Conservation (phyloP, 2,797 vertebrate genomes). For the Rhinichthys osculus region DNA sequence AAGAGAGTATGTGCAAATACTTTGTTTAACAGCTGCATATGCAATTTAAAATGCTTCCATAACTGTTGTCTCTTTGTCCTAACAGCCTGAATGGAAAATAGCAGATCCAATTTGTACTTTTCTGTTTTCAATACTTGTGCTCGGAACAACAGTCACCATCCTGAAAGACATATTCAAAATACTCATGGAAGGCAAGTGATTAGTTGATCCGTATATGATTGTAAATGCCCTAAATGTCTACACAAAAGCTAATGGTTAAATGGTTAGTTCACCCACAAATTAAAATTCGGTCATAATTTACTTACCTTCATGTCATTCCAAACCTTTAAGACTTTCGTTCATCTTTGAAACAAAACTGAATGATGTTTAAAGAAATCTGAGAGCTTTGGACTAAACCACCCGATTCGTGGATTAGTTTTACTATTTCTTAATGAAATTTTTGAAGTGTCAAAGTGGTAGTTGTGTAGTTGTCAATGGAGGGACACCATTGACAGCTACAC, state of each 20-base stretch:
- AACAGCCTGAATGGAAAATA: constrained; percentile 89
- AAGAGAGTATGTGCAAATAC: neutral
- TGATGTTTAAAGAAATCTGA: no score
- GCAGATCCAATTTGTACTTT: constrained; percentile 92
- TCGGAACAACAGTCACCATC: constrained; percentile 85
- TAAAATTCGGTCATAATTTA: no score
- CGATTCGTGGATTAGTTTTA: no score
- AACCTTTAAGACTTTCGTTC: no score
- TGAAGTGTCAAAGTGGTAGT: no score
- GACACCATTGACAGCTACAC: no score
- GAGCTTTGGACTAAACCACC: no score
- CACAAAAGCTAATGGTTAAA: neutral
- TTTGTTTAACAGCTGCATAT: neutral
- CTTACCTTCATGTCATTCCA: no score
- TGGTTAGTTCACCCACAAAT: no score
- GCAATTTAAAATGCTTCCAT: neutral
- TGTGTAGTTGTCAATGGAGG: no score
- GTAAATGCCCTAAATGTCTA: neutral
- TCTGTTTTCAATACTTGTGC: constrained; percentile 88
- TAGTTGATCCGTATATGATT: neutral
- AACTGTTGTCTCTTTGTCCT: constrained; percentile 19
- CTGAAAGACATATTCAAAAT: constrained; percentile 86
- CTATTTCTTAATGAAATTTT: no score
- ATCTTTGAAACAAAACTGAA: no score
- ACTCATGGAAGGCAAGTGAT: constrained; percentile 88